Evolutionary conservation across 2,888 invertebrate species (phyloP), one percentile per base, ranked within the genome.

Genomic region (Alloscopus bannaensis): DNA sequence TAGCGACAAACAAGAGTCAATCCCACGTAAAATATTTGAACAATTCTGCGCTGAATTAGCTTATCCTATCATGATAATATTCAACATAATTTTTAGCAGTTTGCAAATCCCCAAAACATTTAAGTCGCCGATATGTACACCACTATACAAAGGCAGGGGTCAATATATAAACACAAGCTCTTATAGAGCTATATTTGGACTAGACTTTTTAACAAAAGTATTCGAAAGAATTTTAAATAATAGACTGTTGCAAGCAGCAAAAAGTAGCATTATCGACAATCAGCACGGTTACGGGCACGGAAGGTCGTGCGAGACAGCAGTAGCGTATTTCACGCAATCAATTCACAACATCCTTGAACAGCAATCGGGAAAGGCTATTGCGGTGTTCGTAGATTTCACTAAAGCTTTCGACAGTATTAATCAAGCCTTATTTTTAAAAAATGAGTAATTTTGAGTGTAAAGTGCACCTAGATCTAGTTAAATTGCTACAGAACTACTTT

Each of bases 241-340:
- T 42, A 52, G 50, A 29, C 20, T 69, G 13, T 26, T 72, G 20
- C n/a, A 20, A 6, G n/a, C 3, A 6, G n/a, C 60, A n/a, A n/a
- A n/a, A n/a, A n/a, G n/a, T n/a, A n/a, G n/a, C n/a, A n/a, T n/a
- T n/a, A n/a, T n/a, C n/a, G n/a, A n/a, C n/a, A n/a, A n/a, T n/a
- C 66, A 66, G 22, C 78, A 78, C 52, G 81, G 78, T 0, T 81
- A 78, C 62, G 1, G 69, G n/a, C 1, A 1, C 1, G 8, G 20
- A 2, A 42, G 76, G 11, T 81, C 79, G 18, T 80, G 79, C 62
- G 60, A 71, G 4, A 75, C 79, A 0, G 81, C 81, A 11, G 3
- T 66, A 3, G 22, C 71, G 0, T 13, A 28, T 1, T 64, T 80
- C 4, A 70, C 79, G 4, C 75, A 81, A 47, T 11, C 64, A 20